Conservation (phyloP, 2,113 vertebrate species). For the Eulemur macaco region DNA sequence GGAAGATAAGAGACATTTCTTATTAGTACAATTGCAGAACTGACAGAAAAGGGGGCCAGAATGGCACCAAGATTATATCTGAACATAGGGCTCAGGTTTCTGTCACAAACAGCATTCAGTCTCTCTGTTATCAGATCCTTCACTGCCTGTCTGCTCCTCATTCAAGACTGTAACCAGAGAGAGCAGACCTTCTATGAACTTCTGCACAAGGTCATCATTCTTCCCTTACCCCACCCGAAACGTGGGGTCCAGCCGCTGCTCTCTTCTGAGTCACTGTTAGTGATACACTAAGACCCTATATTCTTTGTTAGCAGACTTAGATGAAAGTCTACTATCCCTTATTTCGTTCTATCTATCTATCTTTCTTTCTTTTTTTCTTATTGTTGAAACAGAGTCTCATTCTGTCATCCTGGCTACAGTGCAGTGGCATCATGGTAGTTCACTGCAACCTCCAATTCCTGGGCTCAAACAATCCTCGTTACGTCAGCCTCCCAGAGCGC, state of each 20-base stretch:
- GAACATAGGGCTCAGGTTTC: not conserved
- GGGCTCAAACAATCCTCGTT: too few relatives aligned
- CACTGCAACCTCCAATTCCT: too few relatives aligned
- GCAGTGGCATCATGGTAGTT: too few relatives aligned
- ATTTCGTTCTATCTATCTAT: not conserved
- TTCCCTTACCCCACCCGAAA: not conserved
- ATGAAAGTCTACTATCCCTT: not conserved
- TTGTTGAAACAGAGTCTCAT: too few relatives aligned
- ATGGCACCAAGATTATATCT: slow-evolving; percentile 44
- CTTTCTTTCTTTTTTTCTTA: not conserved
- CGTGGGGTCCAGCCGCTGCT: not conserved
- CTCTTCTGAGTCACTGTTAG: not conserved
- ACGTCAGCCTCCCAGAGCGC: too few relatives aligned
- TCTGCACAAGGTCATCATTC: not conserved
- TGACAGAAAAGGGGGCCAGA: slow-evolving; percentile 22
- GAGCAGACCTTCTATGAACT: not conserved
- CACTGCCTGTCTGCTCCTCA: not conserved
- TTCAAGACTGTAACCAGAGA: slow-evolving; percentile 23
- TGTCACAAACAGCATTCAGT: not conserved
- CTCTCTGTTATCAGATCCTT: not conserved
- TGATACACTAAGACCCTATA: not conserved
- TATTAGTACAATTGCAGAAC: slow-evolving; percentile 21
- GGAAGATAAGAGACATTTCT: slow-evolving; percentile 25
- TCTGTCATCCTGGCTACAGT: too few relatives aligned
- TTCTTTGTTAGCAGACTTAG: not conserved